Evolutionary conservation across 2,888 invertebrate genomes (phyloP), one percentile per base, ranked within the genome.

Genomic region (Allophyes oxyacanthae): DNA sequence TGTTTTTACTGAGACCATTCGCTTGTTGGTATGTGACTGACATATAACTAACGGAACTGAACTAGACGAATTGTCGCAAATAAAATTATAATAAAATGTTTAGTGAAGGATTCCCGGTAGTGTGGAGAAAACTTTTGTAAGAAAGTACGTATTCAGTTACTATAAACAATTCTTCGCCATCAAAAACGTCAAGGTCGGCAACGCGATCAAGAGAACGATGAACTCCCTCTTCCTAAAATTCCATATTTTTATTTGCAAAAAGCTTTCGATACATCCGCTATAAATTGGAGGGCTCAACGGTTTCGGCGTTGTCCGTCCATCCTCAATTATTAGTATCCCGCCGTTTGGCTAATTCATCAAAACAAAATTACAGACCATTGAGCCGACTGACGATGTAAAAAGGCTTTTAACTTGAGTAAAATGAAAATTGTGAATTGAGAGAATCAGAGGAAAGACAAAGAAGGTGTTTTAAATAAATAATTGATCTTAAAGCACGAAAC

Each of bases 291-390:
- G 83, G 81, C 74, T 78, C 75, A 76, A 80, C 75, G 73, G 74
- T 77, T 74, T 73, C 66, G 57, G 71, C 67, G 74, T 68, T 74
- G 78, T 78, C 76, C 68, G 79, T 73, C 74, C 78, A 74, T 73
- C 78, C 81, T 77, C 84, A 79, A 84, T 87, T 82, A 86, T 86
- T 84, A 81, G 80, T 84, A 83, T 85, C 83, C 83, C 78, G 79
- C 75, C 81, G 78, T 86, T 87, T 79, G 77, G 84, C 82, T 90
- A 88, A 91, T 90, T 86, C 83, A 89, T 90, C 91, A 88, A 84
- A 85, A 84, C 77, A 72, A 89, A 90, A 91, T 91, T 89, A 89
- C 82, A 89, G 85, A 78, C 75, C 78, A 62, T 74, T 71, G 73
- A 65, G 81, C 84, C 86, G 85, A 70, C 72, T 51, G 72, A 54